Conservation (phyloP, 2,113 vertebrate genomes). For the Nothoprocta pentlandii region DNA sequence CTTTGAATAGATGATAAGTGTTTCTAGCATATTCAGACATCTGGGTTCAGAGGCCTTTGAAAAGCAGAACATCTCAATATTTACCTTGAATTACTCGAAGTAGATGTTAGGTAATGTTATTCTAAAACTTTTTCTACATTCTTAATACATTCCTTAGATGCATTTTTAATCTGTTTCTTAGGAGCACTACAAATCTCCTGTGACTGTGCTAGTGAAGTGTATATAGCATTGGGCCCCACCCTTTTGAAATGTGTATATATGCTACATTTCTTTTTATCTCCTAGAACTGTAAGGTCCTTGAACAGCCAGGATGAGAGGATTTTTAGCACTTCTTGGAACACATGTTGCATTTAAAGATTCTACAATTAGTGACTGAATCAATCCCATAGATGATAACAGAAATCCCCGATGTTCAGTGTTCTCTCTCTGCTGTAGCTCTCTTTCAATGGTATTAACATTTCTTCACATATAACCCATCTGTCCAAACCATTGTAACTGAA, state of each 20-base stretch:
- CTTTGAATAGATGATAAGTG: background rate
- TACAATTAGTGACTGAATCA: conserved; percentile 49
- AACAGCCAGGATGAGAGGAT: conserved; percentile 27
- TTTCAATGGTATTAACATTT: background rate
- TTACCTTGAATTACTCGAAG: background rate
- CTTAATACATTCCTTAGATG: background rate
- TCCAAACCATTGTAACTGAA: background rate
- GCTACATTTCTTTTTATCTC: background rate
- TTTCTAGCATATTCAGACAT: background rate
- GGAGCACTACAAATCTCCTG: background rate
- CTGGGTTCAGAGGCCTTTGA: background rate
- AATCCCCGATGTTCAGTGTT: background rate
- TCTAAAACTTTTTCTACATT: background rate
- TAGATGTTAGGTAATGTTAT: background rate
- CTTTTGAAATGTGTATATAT: conserved; percentile 42
- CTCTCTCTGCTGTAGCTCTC: background rate
- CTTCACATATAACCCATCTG: background rate
- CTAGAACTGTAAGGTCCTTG: conserved; percentile 21
- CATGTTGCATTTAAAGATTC: conserved; percentile 34
- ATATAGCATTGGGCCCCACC: background rate
- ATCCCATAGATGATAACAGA: background rate
- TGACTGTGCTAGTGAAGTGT: background rate
- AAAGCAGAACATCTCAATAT: background rate
- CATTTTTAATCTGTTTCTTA: conserved; percentile 3
- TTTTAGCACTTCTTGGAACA: conserved; percentile 20